Percentiles rank a stretch among this genome's conserved stretches.
These are phyloP conservation scores for Prorops nasuta DNA, from an alignment of 1,140 invertebrate genomes.

Conservation along the genomic window DNA sequence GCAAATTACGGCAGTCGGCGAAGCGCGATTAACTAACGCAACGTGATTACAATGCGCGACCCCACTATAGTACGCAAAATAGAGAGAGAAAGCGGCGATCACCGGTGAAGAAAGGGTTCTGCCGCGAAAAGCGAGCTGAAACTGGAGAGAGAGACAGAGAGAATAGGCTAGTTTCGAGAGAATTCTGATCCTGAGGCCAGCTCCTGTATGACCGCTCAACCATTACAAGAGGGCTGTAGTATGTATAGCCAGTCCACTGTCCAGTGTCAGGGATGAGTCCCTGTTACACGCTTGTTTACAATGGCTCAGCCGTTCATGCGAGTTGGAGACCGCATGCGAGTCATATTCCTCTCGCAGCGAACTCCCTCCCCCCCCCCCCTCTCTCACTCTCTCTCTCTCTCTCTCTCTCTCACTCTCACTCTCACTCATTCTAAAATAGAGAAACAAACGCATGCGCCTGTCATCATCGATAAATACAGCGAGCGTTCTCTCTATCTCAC, in stretches of 20 bases:
- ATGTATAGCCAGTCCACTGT: too few species aligned
- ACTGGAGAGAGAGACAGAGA: too few species aligned
- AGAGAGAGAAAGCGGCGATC: conserved; percentile 15
- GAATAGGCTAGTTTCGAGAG: too few species aligned
- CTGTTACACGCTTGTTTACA: conserved; percentile 54
- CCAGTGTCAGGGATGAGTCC: conserved; percentile 44
- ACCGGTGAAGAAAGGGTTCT: conserved; percentile 7
- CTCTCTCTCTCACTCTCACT: neutral
- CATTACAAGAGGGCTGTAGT: conserved; percentile 15
- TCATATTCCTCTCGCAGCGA: conserved; percentile 37
- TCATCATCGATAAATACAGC: too few species aligned
- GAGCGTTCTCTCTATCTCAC: conserved; percentile 2
- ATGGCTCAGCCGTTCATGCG: conserved; percentile 45
- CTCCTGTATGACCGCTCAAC: conserved; percentile 7
- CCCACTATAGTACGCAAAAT: conserved; percentile 13
- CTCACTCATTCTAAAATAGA: too few species aligned
- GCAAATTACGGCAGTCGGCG: conserved; percentile 43
- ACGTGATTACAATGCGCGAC: conserved; percentile 44
- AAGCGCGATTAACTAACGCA: conserved; percentile 40
- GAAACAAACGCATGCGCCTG: neutral
- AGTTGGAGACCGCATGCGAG: too few species aligned
- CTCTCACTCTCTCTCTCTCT: neutral
- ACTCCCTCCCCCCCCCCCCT: conserved; percentile 6
- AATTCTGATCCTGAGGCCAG: too few species aligned
- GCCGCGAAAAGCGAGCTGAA: conserved; percentile 7